Percentiles rank a stretch among this genome's conserved stretches.
Conservation (phyloP, 2,888 invertebrate species). For the Caenorhabditis sp. region DNA sequence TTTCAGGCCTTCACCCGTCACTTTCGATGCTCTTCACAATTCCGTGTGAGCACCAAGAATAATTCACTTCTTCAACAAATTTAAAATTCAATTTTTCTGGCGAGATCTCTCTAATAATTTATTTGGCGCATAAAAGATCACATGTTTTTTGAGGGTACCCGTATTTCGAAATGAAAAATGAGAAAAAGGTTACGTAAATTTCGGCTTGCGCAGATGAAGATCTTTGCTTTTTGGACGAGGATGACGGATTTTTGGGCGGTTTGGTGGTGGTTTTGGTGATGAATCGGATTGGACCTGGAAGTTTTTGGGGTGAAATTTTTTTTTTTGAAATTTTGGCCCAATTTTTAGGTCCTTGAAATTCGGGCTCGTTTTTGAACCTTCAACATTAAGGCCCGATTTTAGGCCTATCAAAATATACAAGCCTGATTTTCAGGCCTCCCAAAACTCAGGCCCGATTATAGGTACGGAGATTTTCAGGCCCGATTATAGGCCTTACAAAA, state of each 20-base stretch:
- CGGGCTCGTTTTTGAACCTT: no score
- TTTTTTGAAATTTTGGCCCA: no score
- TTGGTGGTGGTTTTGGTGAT: neutral
- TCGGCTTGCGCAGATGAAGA: constrained; percentile 9
- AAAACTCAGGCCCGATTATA: no score
- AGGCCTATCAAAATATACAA: no score
- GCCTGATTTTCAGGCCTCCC: no score
- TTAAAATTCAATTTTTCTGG: constrained; percentile 7
- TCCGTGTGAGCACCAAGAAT: constrained; percentile 40
- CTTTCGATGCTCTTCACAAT: constrained; percentile 18
- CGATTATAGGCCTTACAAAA: no score
- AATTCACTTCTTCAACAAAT: constrained; percentile 37
- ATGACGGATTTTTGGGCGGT: neutral
- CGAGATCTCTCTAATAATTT: constrained; percentile 1
- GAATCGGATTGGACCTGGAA: neutral
- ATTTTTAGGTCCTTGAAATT: no score
- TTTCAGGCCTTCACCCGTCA: constrained; percentile 32
- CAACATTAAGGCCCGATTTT: no score
- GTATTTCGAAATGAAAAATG: neutral
- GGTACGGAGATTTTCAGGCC: no score
- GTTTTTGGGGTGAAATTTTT: no score
- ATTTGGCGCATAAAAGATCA: neutral
- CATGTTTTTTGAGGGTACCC: neutral
- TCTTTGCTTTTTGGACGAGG: neutral
- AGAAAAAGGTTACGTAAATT: constrained; percentile 15